These are phyloP conservation scores for Stenolophus ochropezus DNA, from an alignment of 2,888 invertebrate species.

Conservation along the genomic window DNA sequence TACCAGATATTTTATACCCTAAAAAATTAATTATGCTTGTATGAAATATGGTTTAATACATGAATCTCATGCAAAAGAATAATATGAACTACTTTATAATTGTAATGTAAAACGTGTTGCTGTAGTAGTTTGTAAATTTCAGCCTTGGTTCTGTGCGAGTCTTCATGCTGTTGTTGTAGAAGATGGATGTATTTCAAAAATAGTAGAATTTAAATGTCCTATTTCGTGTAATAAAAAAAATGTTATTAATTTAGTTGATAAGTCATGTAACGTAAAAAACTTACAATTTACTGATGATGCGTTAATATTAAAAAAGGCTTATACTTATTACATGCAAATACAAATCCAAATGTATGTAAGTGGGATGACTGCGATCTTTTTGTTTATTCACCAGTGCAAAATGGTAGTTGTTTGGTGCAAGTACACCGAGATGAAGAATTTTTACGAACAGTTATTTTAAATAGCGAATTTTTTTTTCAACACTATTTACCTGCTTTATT, in stretches of 20 bases:
- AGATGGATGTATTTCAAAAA: conserved; percentile 48
- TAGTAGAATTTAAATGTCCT: conserved; percentile 63
- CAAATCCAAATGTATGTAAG: conserved; percentile 25
- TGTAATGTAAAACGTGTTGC: conserved; percentile 55
- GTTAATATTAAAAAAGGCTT: not conserved
- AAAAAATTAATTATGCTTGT: conserved; percentile 51
- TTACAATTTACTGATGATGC: conserved; percentile 10
- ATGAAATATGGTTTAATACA: conserved; percentile 44
- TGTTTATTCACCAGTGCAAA: not conserved
- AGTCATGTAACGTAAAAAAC: conserved; percentile 57
- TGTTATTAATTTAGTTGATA: conserved; percentile 44
- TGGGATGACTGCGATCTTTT: conserved; percentile 55
- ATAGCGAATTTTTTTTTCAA: conserved; percentile 60
- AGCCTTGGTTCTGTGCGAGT: conserved; percentile 61
- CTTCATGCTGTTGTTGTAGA: conserved; percentile 62
- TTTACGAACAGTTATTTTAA: conserved; percentile 36
- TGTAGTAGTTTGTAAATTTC: conserved; percentile 53
- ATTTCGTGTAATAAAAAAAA: conserved; percentile 53
- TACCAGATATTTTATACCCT: conserved; percentile 51
- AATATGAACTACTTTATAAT: conserved; percentile 47
- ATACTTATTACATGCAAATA: conserved; percentile 13
- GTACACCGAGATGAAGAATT: conserved; percentile 57
- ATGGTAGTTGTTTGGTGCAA: conserved; percentile 44
- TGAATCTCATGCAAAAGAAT: conserved; percentile 39
- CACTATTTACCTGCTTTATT: conserved; percentile 46